Conservation (phyloP, 2,113 vertebrate genomes). For the Azemiops feae region DNA sequence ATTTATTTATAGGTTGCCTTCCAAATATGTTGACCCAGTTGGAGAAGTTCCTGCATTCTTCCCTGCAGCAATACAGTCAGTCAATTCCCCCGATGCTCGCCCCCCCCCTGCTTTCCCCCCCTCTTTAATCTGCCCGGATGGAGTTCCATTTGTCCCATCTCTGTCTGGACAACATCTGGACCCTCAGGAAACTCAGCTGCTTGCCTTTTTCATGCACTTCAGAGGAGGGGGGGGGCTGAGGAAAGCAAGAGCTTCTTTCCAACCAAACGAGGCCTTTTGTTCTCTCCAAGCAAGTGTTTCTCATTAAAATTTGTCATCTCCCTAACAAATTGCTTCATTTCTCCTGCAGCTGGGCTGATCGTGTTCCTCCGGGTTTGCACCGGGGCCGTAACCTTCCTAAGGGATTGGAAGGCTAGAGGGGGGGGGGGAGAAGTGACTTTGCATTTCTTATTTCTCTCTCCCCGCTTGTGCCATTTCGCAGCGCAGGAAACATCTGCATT, state of each 20-base stretch:
- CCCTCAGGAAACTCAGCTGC: slow-evolving; percentile 79
- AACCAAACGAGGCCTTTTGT: slow-evolving; percentile 77
- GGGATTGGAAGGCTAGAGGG: slow-evolving; percentile 53
- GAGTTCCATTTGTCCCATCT: slow-evolving; percentile 80
- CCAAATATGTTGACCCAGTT: not conserved
- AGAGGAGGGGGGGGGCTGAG: slow-evolving; percentile 65
- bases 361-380: slow-evolving; percentile 65
- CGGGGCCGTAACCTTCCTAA: slow-evolving; percentile 57
- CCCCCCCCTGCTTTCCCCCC: slow-evolving; percentile 1
- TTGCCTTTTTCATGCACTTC: slow-evolving; percentile 76
- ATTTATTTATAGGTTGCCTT: slow-evolving; percentile 21
- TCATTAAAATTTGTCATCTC: slow-evolving; percentile 88
- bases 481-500: slow-evolving; percentile 3
- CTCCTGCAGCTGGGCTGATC: slow-evolving; percentile 79
- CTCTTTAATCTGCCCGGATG: slow-evolving; percentile 62
- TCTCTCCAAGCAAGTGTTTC: slow-evolving; percentile 86
- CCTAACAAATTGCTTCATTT: slow-evolving; percentile 83
- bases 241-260: slow-evolving; percentile 73
- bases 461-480: slow-evolving; percentile 21
- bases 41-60: slow-evolving; percentile 45
- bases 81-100: slow-evolving; percentile 45
- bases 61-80: slow-evolving; percentile 31
- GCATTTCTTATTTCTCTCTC: not conserved
- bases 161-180: slow-evolving; percentile 87
- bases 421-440: not conserved